Evolutionary conservation across 92 coral and sea anemone genomes (phyloP).

Genomic region (Muricea muricata): DNA sequence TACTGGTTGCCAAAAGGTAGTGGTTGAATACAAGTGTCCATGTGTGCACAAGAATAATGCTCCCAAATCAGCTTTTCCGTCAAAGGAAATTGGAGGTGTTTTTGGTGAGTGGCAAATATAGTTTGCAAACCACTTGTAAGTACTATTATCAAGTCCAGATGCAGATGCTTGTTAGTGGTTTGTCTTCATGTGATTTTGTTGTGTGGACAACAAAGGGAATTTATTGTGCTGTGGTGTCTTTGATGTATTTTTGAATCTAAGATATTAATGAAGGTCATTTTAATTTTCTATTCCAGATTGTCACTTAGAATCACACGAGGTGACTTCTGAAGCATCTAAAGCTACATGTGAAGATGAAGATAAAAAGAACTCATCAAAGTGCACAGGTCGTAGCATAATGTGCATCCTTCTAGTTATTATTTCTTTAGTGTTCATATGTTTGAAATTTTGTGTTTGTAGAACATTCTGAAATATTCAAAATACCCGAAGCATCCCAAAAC

Average conservation of each 20-base stretch:
- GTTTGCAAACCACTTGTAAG: neutral
- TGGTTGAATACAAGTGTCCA: neutral
- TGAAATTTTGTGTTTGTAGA: too few species aligned
- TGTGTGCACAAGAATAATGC: neutral
- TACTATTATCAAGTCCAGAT: conserved; percentile 20
- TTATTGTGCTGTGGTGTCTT: neutral
- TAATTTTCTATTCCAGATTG: neutral
- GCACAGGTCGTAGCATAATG: too few species aligned
- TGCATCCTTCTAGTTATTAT: neutral
- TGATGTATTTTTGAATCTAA: too few species aligned
- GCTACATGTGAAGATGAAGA: neutral
- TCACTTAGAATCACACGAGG: neutral
- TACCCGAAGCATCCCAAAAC: too few species aligned
- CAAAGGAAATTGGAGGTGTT: conserved; percentile 19
- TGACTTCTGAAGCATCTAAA: neutral
- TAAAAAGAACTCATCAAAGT: neutral
- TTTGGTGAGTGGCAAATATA: neutral
- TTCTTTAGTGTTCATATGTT: neutral
- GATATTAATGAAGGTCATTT: neutral
- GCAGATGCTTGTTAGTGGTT: conserved; percentile 6
- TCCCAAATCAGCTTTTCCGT: neutral
- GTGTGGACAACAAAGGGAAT: conserved; percentile 34
- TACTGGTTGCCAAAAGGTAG: too few species aligned
- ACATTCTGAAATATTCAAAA: too few species aligned
- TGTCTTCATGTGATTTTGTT: conserved; percentile 14